phyloP scores from a whole-genome alignment of 2,113 vertebrate species.

The Limnothrissa miodon region DNA sequence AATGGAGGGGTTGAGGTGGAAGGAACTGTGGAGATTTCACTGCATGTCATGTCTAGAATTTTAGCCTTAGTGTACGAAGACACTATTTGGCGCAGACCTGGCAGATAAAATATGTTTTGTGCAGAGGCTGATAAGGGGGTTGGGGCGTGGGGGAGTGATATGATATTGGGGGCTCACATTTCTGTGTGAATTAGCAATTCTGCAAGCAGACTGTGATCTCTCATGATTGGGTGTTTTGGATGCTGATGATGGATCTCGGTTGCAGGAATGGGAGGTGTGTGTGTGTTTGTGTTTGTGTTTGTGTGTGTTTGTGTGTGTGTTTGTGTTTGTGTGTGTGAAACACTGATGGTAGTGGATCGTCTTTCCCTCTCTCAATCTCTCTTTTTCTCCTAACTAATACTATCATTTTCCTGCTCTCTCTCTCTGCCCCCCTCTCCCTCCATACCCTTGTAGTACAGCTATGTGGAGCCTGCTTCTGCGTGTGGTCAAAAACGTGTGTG shows the following conservation, averaged over 20 bases:
- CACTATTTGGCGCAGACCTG: background rate
- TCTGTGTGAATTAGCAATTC: background rate
- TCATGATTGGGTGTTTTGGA: background rate
- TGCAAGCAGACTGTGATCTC: background rate
- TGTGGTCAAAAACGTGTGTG: too few relatives aligned
- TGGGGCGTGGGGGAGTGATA: background rate
- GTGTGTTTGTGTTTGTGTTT: too few relatives aligned
- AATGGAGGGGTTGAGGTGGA: conserved; percentile 33
- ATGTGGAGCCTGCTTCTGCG: too few relatives aligned
- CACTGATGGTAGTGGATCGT: background rate
- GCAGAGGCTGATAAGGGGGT: background rate
- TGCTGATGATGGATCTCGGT: too few relatives aligned
- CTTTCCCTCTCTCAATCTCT: too few relatives aligned
- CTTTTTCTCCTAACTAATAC: too few relatives aligned
- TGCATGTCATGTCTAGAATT: conserved; percentile 55
- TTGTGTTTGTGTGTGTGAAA: too few relatives aligned
- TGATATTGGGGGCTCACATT: background rate
- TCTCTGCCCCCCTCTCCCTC: too few relatives aligned
- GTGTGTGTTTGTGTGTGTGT: too few relatives aligned
- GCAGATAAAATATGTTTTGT: background rate
- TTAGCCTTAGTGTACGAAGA: conserved; percentile 45
- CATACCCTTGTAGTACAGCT: too few relatives aligned
- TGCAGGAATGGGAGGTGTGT: too few relatives aligned
- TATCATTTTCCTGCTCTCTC: too few relatives aligned
- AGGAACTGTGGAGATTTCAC: conserved; percentile 41